A percentile compares a stretch with the other conserved stretches of the same genome.
Evolutionary conservation across 2,113 vertebrate species (phyloP).

Genomic region (Catagonus wagneri): DNA sequence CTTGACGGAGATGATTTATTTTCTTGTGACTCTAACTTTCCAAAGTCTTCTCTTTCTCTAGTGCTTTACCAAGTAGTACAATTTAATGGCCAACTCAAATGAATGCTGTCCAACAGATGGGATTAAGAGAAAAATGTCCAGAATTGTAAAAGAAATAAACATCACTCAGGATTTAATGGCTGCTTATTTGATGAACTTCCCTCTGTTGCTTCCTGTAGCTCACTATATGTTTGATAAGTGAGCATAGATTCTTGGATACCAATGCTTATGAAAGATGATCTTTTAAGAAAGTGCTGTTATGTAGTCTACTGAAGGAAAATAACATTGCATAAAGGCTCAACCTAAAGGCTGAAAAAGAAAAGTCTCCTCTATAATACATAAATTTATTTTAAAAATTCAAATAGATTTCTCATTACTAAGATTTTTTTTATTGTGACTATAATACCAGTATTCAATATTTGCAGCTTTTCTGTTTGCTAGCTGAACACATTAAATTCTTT

Average conservation of each 20-base stretch:
- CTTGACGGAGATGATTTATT: conserved; percentile 71
- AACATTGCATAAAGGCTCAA: neutral
- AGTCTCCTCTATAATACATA: neutral
- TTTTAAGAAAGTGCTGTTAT: conserved; percentile 47
- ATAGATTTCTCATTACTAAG: neutral
- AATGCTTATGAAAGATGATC: neutral
- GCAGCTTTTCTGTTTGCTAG: conserved; percentile 46
- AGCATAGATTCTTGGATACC: neutral
- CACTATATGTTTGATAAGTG: conserved; percentile 15
- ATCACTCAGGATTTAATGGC: conserved; percentile 31
- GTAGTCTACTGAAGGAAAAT: neutral
- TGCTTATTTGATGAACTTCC: conserved; percentile 34
- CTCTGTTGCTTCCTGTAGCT: neutral
- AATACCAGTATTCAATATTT: neutral
- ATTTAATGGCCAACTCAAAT: conserved; percentile 29
- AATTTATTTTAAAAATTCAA: conserved; percentile 57
- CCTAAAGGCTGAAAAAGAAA: neutral
- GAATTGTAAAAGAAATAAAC: conserved; percentile 68
- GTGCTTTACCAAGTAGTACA: conserved; percentile 36
- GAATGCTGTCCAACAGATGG: conserved; percentile 31
- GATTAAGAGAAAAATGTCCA: conserved; percentile 33
- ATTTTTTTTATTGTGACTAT: neutral
- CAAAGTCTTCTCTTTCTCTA: conserved; percentile 55
- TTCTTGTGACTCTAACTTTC: conserved; percentile 70
- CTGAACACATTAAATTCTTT: conserved; percentile 72